Base-by-base conservation (phyloP, 2,113 vertebrate genomes). In the Orycteropus afer region DNA sequence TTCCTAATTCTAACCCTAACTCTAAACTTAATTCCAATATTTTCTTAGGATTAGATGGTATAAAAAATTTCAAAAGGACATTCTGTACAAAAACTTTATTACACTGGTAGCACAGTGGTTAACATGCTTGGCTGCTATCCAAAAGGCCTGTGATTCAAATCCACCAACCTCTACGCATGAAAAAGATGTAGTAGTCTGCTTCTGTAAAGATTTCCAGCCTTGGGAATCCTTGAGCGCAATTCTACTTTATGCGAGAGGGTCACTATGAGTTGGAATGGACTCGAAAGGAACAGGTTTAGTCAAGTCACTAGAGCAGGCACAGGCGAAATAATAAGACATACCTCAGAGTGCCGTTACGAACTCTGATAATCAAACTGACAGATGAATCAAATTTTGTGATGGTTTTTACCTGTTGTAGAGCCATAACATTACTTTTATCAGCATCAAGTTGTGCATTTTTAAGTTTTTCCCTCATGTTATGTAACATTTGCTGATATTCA, bases 401-500 rank as follows among this genome's bases (percentile, higher is more conserved):
- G 40, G 27, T 77, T 95, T 96, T 96, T 98, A 99, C 99, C 99
- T 99, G 99, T 95, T 99, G 99, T 94, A 99, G 98, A 57, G 98
- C 98, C 47, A 99, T 97, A 53, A 99, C 84, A 91, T 98, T 99
- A 98, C 98, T 99, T 97, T 99, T 99, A 96, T 99, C 99, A 91
- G 98, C 97, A 98, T 99, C 99, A 97, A 99, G 97, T 91, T 99
- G 99, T 22, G 98, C 97, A 74, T 98, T 98, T 87, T 99, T 98
- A 55, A 99, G 97, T 97, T 99, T 99, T 49, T 99, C 99, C 93
- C 98, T 98, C 85, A 99, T 97, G 69, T 98, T 98, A 27, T 98
- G 98, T 86, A 99, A 97, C 98, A 99, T 99, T 96, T 99, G 98
- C 97, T 99, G 99, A 98, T 99, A 99, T 40, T 99, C 98, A 63